Evolutionary conservation across 2,888 invertebrate species (phyloP), one percentile per base, ranked within the genome.

Genomic region (Alloplasta piceator): DNA sequence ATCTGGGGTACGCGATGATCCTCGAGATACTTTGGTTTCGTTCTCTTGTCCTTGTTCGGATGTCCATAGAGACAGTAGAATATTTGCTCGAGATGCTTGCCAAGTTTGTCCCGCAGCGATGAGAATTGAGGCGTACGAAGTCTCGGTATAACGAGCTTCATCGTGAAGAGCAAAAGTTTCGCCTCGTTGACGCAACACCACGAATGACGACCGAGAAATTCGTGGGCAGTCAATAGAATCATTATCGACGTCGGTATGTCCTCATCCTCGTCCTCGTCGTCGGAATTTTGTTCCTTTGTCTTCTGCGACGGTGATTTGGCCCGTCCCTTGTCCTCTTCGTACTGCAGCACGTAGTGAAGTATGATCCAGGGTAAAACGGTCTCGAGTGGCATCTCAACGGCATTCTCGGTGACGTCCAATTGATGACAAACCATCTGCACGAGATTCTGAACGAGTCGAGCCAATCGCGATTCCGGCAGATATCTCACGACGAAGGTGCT

Each of bases 61-160:
- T 97, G 96, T 0, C 96, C 96, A 91, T 96, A 98, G 1, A 98
- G 93, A 91, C 98, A 98, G 91, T 95, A 98, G 78, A 96, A 94
- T 80, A 95, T 94, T 92, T 98, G 98, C 88, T 98, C 98, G 88
- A 98, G 93, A 85, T 96, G 95, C 85, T 96, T 96, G 78, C 94
- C 95, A 1, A 98, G 94, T 89, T 96, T 95, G 87, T 96, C 95
- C 60, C 95, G 93, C 39, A 94, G 93, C 60, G 94, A 93, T 16
- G 95, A 94, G 63, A 95, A 94, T 6, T 95, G 93, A 14, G 96
- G 95, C 0, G 95, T 94, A 78, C 95, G 93, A 52, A 96, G 88
- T 81, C 95, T 93, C 41, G 96, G 95, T n/a, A 96, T 93, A 50
- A 97, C 93, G 0, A 95, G 94, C 85, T 96, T 96, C 86, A 98